phyloP scores from a whole-genome alignment of 2,113 vertebrate genomes.

The Mixornis gularis region DNA sequence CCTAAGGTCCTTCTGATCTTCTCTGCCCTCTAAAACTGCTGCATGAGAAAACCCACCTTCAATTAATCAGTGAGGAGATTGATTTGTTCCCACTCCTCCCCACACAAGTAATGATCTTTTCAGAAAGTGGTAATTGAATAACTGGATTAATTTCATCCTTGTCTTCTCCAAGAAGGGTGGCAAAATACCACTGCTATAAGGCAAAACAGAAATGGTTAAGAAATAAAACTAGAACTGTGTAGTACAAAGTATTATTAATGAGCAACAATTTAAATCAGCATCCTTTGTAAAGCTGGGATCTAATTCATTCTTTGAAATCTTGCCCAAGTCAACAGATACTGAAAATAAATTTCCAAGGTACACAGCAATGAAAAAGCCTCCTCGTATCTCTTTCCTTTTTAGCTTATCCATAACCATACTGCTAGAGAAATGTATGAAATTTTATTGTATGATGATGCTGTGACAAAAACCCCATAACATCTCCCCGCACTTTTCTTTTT shows the following conservation, averaged over 20 bases:
- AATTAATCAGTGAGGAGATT: constrained; percentile 14
- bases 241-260: not conserved
- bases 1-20: constrained; percentile 36
- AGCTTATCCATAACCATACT: not conserved
- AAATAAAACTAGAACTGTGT: not conserved
- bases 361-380: not conserved
- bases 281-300: not conserved
- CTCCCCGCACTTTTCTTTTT: accelerated
- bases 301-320: not conserved
- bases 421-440: not conserved
- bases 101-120: not conserved
- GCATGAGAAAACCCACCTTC: not conserved
- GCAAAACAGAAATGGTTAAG: not conserved
- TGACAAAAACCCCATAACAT: not conserved
- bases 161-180: not conserved
- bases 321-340: not conserved
- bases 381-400: not conserved
- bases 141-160: constrained; percentile 17
- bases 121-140: not conserved
- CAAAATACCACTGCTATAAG: not conserved
- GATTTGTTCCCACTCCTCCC: not conserved
- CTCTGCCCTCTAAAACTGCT: constrained; percentile 52
- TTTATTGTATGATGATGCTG: not conserved
- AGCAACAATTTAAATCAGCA: not conserved
- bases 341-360: not conserved